A percentile compares a stretch with the other conserved stretches of the same genome.
Evolutionary conservation across 2,888 invertebrate genomes (phyloP).

Genomic region (Metacarcinus magister): DNA sequence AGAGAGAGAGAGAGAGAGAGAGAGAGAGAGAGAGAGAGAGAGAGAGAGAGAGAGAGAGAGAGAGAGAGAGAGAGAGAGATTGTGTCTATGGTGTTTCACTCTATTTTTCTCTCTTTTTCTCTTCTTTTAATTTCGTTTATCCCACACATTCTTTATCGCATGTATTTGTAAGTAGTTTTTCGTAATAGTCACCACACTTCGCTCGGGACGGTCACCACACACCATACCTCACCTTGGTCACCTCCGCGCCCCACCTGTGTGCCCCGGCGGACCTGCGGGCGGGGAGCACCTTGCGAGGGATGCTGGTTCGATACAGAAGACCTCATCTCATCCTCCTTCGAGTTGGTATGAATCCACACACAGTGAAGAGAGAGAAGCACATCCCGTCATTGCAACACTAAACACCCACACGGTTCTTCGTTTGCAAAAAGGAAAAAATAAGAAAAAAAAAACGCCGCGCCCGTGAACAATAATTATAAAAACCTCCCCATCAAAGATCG

Average conservation of each 20-base stretch:
- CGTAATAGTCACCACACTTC: background rate
- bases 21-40: too few relatives aligned
- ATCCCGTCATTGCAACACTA: background rate
- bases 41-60: too few relatives aligned
- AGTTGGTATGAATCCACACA: background rate
- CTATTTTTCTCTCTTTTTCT: slow-evolving; percentile 53
- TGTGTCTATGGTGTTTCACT: background rate
- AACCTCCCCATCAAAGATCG: slow-evolving; percentile 70
- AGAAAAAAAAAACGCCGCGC: background rate
- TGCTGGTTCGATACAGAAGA: background rate
- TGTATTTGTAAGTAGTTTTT: background rate
- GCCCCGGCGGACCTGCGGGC: background rate
- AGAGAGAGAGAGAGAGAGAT: too few relatives aligned
- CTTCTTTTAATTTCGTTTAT: slow-evolving; percentile 22
- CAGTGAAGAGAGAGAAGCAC: background rate
- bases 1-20: too few relatives aligned
- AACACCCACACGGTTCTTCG: background rate
- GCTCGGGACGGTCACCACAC: too few relatives aligned
- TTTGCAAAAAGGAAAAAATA: background rate
- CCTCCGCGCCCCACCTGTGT: background rate
- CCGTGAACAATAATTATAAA: slow-evolving; percentile 67
- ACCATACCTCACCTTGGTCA: too few relatives aligned
- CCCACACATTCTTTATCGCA: background rate
- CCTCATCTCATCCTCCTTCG: too few relatives aligned
- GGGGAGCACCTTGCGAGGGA: background rate